phyloP scores from a whole-genome alignment of 2,797 vertebrate species.

The Loriculus beryllinus region DNA sequence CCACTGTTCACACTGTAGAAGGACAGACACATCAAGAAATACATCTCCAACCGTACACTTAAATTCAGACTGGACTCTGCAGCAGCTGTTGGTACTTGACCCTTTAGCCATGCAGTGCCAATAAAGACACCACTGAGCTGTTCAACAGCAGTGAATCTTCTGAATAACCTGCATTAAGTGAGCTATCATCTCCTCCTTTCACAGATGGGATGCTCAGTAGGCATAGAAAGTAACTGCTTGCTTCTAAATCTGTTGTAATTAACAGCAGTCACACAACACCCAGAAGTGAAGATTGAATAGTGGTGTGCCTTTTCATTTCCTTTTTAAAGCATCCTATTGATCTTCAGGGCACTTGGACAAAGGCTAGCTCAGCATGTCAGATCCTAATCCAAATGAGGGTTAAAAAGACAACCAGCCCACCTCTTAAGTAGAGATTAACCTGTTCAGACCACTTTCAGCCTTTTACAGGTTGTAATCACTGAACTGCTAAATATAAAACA shows the following conservation, averaged over 20 bases:
- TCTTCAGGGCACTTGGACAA: not conserved
- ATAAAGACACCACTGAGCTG: fast-evolving
- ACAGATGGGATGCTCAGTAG: not conserved
- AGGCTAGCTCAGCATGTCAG: not conserved
- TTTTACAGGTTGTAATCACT: not conserved
- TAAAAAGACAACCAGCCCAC: not conserved
- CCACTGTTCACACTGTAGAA: fast-evolving
- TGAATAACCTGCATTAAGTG: not conserved
- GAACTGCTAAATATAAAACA: not conserved
- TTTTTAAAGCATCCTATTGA: not conserved
- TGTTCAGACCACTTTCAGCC: not conserved
- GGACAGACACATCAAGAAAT: not conserved
- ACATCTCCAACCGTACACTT: not conserved
- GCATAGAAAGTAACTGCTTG: not conserved
- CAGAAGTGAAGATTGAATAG: fast-evolving
- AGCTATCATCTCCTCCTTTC: not conserved
- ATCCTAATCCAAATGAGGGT: not conserved
- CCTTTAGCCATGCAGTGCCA: not conserved
- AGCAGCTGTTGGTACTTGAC: not conserved
- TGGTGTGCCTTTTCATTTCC: not conserved
- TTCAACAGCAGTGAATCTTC: not conserved
- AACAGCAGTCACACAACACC: not conserved
- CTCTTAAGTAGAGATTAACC: not conserved
- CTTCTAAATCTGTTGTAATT: not conserved
- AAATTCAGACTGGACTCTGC: not conserved